Evolutionary conservation across 2,888 invertebrate species (phyloP).

Genomic region (Acanthococcus lagerstroemiae): DNA sequence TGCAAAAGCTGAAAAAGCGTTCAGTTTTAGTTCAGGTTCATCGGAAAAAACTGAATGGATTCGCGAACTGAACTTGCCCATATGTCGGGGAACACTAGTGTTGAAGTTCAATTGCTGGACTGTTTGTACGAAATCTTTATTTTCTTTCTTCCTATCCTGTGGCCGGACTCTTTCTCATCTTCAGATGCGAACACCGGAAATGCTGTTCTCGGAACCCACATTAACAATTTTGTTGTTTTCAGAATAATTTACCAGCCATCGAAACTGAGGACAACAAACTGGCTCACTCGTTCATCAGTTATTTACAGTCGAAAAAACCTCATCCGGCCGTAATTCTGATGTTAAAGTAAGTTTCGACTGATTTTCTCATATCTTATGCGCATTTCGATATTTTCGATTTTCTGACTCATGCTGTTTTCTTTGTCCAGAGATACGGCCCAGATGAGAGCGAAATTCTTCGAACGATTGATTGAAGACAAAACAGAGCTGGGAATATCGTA

Average conservation of each 20-base stretch:
- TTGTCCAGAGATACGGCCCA: slow-evolving; percentile 80
- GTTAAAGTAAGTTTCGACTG: slow-evolving; percentile 53
- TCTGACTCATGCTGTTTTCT: slow-evolving; percentile 9
- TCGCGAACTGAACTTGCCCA: too few species aligned
- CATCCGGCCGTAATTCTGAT: slow-evolving; percentile 66
- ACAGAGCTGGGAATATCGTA: slow-evolving; percentile 90
- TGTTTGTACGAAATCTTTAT: too few species aligned
- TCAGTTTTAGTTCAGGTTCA: too few species aligned
- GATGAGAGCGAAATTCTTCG: slow-evolving; percentile 67
- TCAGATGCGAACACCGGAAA: too few species aligned
- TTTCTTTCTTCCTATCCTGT: too few species aligned
- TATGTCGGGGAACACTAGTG: too few species aligned
- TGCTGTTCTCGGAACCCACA: too few species aligned
- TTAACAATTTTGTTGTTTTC: slow-evolving; percentile 38
- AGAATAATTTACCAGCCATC: slow-evolving; percentile 65
- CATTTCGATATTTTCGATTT: not conserved
- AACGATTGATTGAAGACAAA: slow-evolving; percentile 86
- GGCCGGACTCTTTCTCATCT: too few species aligned
- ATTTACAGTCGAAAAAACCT: slow-evolving; percentile 76
- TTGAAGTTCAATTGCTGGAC: too few species aligned
- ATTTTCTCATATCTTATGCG: not conserved
- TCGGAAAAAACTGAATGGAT: too few species aligned
- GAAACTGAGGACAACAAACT: slow-evolving; percentile 63
- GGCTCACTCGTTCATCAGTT: slow-evolving; percentile 67
- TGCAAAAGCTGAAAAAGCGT: too few species aligned